These are phyloP conservation scores for Poecile atricapillus DNA, from an alignment of 2,113 vertebrate species.

Conservation along the genomic window DNA sequence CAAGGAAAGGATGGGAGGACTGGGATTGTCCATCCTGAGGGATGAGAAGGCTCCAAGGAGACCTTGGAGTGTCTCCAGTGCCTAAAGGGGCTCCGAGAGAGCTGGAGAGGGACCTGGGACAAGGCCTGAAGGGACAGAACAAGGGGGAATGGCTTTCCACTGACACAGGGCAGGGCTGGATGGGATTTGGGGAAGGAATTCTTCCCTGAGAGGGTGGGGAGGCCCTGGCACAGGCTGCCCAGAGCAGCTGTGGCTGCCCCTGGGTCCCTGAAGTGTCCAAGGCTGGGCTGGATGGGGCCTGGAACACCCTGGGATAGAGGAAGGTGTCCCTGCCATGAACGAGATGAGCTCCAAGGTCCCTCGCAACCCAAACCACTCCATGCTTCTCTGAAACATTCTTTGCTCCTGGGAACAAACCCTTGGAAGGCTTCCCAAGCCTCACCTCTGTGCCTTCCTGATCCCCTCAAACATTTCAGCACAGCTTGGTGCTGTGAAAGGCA, in stretches of 20 bases:
- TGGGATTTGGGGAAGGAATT: neutral
- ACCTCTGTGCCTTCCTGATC: neutral
- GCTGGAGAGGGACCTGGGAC: neutral
- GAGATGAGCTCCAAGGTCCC: neutral
- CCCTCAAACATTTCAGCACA: neutral
- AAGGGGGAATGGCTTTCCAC: neutral
- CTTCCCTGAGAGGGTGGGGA: neutral
- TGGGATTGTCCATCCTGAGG: neutral
- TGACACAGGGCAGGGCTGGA: neutral
- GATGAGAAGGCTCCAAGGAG: neutral
- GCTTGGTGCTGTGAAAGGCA: neutral
- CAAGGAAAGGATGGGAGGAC: neutral
- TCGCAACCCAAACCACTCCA: neutral
- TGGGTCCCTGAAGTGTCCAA: neutral
- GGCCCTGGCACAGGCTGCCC: neutral
- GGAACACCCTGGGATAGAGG: neutral
- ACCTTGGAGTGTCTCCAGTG: neutral
- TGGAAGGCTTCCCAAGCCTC: neutral
- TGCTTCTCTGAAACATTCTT: neutral
- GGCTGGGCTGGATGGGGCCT: neutral
- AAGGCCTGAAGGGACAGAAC: neutral
- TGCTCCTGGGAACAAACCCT: neutral
- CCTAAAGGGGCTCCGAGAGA: neutral
- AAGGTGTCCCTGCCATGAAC: neutral
- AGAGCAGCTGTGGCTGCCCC: neutral